Evolutionary conservation across 2,113 vertebrate species (phyloP), one percentile per base, ranked within the genome.

Genomic region (Megalops atlanticus): DNA sequence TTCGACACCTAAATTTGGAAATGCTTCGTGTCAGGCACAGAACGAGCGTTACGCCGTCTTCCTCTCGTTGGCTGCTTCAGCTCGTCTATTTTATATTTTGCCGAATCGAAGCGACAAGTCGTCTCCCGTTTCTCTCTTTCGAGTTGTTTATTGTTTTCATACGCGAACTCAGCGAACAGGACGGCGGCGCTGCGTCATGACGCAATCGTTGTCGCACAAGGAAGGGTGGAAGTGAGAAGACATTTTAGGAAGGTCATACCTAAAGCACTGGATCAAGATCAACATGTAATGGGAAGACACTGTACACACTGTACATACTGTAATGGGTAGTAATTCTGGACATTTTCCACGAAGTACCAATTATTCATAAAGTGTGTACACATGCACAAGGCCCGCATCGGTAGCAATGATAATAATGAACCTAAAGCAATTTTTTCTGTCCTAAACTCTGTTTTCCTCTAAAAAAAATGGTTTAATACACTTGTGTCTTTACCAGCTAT

Each of bases 71-170:
- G 78, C 74, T 31, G 78, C 81, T 77, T 78, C 43, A 71, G 74
- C 35, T 83, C 86, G 89, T 87, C 11, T 85, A 86, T 87, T 79
- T 74, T 47, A 24, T 16, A 76, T 86, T 84, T 85, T 78, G 74
- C 89, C 77, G 85, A 85, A 82, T 81, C 72, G 54, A 81, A 72
- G 88, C 90, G 87, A 86, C 84, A 85, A 76, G 78, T 92, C 85
- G 79, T 58, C 27, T 74, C 77, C 52, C 83, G 75, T 87, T 81
- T 84, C 89, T 24, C n/a, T 88, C 90, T 88, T 86, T 79, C 45
- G 85, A 90, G 89, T 92, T 95, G 94, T 94, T 95, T 95, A 93
- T 94, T 95, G 93, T 94, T 94, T 93, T 95, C 93, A 90, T 90
- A 86, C 89, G 89, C 87, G 75, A 86, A 87, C 84, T 89, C 85